phyloP scores from a whole-genome alignment of 64 coral and sea anemone genomes.

The Montipora capricornis region DNA sequence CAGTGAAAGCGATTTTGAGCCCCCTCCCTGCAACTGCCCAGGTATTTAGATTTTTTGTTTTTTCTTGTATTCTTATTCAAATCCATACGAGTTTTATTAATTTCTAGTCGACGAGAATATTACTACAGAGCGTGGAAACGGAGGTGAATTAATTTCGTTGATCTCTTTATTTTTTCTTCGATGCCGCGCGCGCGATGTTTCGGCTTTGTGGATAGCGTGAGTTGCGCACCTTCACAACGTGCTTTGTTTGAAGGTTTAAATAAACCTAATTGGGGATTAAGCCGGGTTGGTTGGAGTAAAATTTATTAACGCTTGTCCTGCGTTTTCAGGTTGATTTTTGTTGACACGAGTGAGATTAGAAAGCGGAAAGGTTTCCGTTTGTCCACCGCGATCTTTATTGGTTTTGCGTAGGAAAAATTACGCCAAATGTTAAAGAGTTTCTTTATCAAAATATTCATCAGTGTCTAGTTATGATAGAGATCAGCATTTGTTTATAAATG shows the following conservation, averaged over 20 bases:
- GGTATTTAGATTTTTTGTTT: slow-evolving; percentile 87
- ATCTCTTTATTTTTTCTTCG: slow-evolving; percentile 18
- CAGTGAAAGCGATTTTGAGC: slow-evolving; percentile 77
- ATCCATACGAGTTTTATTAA: slow-evolving; percentile 32
- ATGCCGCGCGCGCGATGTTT: slow-evolving; percentile 28
- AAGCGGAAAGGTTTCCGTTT: background rate
- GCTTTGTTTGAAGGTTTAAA: slow-evolving; percentile 96
- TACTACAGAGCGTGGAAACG: background rate
- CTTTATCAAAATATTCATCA: slow-evolving; percentile 64
- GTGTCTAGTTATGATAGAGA: slow-evolving; percentile 39
- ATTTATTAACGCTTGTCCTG: slow-evolving; percentile 71
- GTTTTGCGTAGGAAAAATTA: slow-evolving; percentile 44
- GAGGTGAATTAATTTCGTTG: slow-evolving; percentile 15
- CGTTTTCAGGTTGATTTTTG: slow-evolving; percentile 6
- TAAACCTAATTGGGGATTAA: slow-evolving; percentile 98
- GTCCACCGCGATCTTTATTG: slow-evolving; percentile 35
- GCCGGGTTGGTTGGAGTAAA: slow-evolving; percentile 65
- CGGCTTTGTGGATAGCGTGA: slow-evolving; percentile 73
- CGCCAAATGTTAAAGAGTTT: slow-evolving; percentile 52
- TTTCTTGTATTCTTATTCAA: slow-evolving; percentile 85
- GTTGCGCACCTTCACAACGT: slow-evolving; percentile 57
- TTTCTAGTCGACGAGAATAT: slow-evolving; percentile 35
- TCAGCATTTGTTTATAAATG: slow-evolving; percentile 52
- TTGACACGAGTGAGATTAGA: slow-evolving; percentile 28
- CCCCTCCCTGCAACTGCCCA: slow-evolving; percentile 89